Percentiles rank a stretch among this genome's conserved stretches.
phyloP scores from a whole-genome alignment of 2,113 vertebrate species.

The Mesitornis unicolor region DNA sequence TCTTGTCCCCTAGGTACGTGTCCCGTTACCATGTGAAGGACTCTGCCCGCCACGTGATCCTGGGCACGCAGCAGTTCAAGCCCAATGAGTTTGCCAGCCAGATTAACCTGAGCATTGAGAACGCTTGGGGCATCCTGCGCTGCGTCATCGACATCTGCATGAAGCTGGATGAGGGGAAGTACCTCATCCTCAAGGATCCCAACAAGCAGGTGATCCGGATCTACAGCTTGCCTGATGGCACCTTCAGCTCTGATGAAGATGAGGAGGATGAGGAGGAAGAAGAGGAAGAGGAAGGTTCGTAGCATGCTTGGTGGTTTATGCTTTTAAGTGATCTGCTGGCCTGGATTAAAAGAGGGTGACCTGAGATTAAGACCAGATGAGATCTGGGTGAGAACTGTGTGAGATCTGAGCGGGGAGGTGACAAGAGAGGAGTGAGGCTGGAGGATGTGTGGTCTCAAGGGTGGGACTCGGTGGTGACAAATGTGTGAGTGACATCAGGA shows the following conservation, averaged over 20 bases:
- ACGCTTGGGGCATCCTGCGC: constrained; percentile 96
- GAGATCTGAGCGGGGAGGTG: no score
- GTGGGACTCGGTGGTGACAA: rapidly evolving
- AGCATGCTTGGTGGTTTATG: neutral
- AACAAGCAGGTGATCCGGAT: constrained; percentile 99
- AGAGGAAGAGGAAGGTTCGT: constrained; percentile 89
- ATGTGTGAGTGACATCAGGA: neutral
- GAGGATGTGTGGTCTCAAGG: rapidly evolving
- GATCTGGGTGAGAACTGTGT: no score
- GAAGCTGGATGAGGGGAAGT: constrained; percentile 98
- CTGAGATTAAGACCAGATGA: neutral
- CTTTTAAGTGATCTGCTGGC: neutral
- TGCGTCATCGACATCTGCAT: constrained; percentile 98
- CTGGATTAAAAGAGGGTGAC: neutral
- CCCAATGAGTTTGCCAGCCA: constrained; percentile 98
- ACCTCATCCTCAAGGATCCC: constrained; percentile 98
- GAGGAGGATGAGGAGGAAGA: constrained; percentile 97
- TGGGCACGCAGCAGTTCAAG: constrained; percentile 98
- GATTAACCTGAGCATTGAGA: constrained; percentile 99
- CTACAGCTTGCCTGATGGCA: constrained; percentile 96
- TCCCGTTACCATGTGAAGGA: constrained; percentile 97
- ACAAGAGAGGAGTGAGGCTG: rapidly evolving
- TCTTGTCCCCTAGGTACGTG: constrained; percentile 79
- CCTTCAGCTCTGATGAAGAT: constrained; percentile 97
- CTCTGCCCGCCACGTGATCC: constrained; percentile 91